A percentile compares a stretch with the other conserved stretches of the same genome.
Evolutionary conservation across 1,140 invertebrate genomes (phyloP).

Genomic region (Zaprionus africanus): DNA sequence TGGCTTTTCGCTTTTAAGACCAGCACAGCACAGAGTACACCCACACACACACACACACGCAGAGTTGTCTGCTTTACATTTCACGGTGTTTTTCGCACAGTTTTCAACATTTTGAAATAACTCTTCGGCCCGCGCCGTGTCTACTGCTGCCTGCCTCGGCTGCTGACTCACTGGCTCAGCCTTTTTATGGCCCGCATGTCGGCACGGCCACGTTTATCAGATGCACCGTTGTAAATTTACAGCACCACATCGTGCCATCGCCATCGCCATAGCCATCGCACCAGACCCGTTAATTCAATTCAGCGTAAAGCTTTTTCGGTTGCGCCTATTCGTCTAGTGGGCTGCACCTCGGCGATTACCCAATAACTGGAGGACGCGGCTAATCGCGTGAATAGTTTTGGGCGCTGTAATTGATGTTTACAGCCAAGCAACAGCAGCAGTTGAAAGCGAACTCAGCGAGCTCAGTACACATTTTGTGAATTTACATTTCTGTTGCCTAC

Average conservation of each 20-base stretch:
- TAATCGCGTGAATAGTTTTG: conserved; percentile 82
- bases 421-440: conserved; percentile 36
- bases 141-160: background rate
- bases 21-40: conserved; percentile 40
- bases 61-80: conserved; percentile 73
- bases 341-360: conserved; percentile 54
- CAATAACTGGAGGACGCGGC: conserved; percentile 75
- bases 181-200: conserved; percentile 57
- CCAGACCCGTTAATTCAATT: conserved; percentile 79
- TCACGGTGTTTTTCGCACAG: conserved; percentile 57
- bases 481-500: conserved; percentile 72
- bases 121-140: conserved; percentile 47
- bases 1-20: conserved; percentile 82
- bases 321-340: conserved; percentile 32
- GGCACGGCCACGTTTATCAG: conserved; percentile 72
- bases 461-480: conserved; percentile 32
- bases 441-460: background rate
- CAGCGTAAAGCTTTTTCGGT: conserved; percentile 60
- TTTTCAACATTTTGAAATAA: conserved; percentile 71
- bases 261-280: conserved; percentile 42
- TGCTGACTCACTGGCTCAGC: conserved; percentile 51
- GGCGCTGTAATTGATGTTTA: conserved; percentile 79
- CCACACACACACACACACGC: conserved; percentile 25
- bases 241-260: conserved; percentile 35
- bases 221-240: conserved; percentile 77